Percentiles rank a stretch among this genome's conserved stretches.
Conservation (phyloP, 2,113 vertebrate genomes). For the Sclerurus mexicanus region DNA sequence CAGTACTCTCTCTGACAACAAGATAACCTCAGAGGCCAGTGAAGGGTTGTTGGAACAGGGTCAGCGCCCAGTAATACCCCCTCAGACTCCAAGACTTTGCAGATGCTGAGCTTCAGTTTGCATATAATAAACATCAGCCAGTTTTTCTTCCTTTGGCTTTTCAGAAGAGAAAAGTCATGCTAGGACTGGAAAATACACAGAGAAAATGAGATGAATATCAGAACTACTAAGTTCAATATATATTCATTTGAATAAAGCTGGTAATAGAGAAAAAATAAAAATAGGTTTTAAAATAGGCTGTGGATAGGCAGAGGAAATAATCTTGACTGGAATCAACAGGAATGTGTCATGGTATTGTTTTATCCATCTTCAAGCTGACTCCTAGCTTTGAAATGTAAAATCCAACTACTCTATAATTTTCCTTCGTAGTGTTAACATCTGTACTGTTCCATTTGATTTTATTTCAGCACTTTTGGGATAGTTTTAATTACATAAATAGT, state of each 20-base stretch:
- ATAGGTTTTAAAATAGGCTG: neutral
- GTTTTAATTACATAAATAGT: neutral
- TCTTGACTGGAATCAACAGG: neutral
- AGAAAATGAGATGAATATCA: slow-evolving; percentile 47
- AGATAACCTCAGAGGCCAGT: neutral
- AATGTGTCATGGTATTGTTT: neutral
- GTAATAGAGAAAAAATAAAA: neutral
- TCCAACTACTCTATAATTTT: neutral
- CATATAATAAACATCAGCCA: neutral
- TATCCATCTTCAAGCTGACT: neutral
- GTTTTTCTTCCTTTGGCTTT: neutral
- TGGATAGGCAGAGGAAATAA: neutral
- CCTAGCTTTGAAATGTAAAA: neutral
- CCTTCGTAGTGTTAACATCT: neutral
- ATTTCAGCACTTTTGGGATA: neutral
- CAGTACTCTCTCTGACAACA: neutral
- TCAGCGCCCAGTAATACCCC: neutral
- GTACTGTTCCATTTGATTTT: neutral
- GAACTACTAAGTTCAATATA: slow-evolving; percentile 20
- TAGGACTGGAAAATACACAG: slow-evolving; percentile 18
- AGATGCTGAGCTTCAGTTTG: neutral
- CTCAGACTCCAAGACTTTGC: neutral
- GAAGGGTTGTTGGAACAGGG: neutral
- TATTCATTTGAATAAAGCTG: slow-evolving; percentile 30
- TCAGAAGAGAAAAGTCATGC: neutral